Conservation (phyloP, 2,888 invertebrate species). For the Tinea pellionella region DNA sequence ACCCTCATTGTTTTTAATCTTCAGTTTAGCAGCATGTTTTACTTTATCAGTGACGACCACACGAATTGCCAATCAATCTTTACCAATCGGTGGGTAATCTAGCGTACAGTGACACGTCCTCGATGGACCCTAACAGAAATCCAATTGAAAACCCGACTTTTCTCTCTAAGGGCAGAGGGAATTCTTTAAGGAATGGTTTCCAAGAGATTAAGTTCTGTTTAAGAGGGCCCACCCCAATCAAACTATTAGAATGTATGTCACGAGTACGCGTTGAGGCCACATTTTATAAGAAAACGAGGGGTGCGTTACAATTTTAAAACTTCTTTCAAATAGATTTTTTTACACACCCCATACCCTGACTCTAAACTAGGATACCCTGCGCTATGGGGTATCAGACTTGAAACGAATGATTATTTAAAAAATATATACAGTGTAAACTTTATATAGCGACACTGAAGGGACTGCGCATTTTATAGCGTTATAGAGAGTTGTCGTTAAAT, state of each 20-base stretch:
- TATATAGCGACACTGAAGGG: too few species aligned
- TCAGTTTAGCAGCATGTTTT: neutral
- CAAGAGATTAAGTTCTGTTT: constrained; percentile 37
- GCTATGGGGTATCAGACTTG: too few species aligned
- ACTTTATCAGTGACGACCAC: constrained; percentile 32
- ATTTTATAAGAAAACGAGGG: constrained; percentile 37
- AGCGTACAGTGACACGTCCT: constrained; percentile 43
- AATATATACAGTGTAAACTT: too few species aligned
- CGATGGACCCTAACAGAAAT: constrained; percentile 21
- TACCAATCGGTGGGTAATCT: constrained; percentile 42
- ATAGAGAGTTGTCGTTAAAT: too few species aligned
- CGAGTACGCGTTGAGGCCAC: constrained; percentile 29
- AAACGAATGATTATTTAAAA: too few species aligned
- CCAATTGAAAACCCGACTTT: neutral
- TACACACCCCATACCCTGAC: too few species aligned
- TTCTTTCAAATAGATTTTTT: constrained; percentile 13
- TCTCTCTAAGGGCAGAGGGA: constrained; percentile 23
- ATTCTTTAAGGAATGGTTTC: constrained; percentile 47
- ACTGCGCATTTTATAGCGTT: too few species aligned
- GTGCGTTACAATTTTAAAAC: constrained; percentile 19
- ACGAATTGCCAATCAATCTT: constrained; percentile 23
- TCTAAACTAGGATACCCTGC: too few species aligned
- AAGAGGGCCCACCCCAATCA: constrained; percentile 30
- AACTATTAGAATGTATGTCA: constrained; percentile 64
- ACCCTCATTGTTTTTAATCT: neutral